These are phyloP conservation scores for Amiota mariae DNA, from an alignment of 2,888 invertebrate species.

Conservation along the genomic window DNA sequence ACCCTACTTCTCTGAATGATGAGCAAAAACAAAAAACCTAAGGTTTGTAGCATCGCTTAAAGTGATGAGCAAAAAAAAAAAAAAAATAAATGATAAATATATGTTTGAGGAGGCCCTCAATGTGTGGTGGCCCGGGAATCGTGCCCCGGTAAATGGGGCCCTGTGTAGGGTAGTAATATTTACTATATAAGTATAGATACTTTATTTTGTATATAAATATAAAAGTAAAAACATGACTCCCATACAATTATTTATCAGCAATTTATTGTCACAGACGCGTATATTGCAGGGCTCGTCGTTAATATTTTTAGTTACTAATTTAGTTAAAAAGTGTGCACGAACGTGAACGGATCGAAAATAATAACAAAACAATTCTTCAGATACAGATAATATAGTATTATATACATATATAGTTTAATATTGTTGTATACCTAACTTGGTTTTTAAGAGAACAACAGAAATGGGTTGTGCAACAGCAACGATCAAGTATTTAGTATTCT, in stretches of 20 bases:
- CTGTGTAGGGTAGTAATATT: too few species aligned
- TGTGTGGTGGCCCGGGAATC: too few species aligned
- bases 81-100: too few species aligned
- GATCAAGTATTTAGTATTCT: slow-evolving; percentile 57
- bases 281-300: slow-evolving; percentile 23
- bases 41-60: too few species aligned
- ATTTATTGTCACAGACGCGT: slow-evolving; percentile 33
- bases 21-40: too few species aligned
- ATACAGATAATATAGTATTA: too few species aligned
- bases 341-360: slow-evolving; percentile 27
- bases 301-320: slow-evolving; percentile 39
- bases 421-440: background rate
- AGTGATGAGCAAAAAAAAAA: too few species aligned
- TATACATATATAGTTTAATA: background rate
- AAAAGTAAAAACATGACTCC: slow-evolving; percentile 26
- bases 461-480: slow-evolving; percentile 61
- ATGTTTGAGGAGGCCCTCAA: too few species aligned
- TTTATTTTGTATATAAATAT: background rate
- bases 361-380: slow-evolving; percentile 31
- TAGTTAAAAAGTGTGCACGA: slow-evolving; percentile 45
- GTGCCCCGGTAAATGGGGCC: too few species aligned
- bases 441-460: slow-evolving; percentile 25
- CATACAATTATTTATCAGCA: slow-evolving; percentile 48
- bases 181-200: too few species aligned
- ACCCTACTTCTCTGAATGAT: too few species aligned